Base-by-base conservation (phyloP, 2,113 vertebrate species). In the Dunckerocampus dactyliophorus region DNA sequence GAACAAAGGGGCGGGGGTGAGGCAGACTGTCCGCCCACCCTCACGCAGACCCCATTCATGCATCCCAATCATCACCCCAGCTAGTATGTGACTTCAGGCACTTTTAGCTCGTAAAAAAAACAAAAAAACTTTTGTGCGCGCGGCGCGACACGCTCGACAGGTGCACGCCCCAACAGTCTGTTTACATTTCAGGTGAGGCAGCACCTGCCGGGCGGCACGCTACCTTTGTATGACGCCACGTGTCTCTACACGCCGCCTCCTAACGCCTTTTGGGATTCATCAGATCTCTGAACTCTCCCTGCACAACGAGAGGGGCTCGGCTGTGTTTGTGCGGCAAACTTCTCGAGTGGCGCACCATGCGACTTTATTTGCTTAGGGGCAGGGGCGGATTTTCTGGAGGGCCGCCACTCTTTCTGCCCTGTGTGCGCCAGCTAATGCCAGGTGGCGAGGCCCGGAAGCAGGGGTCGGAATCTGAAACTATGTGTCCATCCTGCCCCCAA, bases 131-230 rank as follows among this genome's bases (percentile, higher is more conserved):
- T 37, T 56, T 42, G 37, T 21, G n/a, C 8, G 34, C 3, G 39
- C 4, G 7, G 47, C 47, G 47, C 15, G 1, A 14, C 47, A 42
- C 39, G 1, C 12, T 17, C 46, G 10, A 46, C 45, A 60, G 59
- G 46, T 47, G 59, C n/a, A 20, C 24, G 15, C 21, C 19, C 49
- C 16, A 47, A 60, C 45, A 60, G 45, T 60, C 51, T 69, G 82
- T 90, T 89, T 90, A 78, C 81, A 55, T 72, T 83, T 69, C 50
- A 89, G 89, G 88, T 90, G 83, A 86, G 76, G 82, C 80, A 79
- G 82, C 87, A 89, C 87, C 91, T 91, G 92, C 88, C 76, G 3
- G 57, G 60, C 77, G 53, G 62, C 79, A 73, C 59, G 65, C 69
- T 52, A 56, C 67, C 83, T 21, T 87, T 73, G 84, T 83, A 74